Conservation (phyloP, 2,797 vertebrate species). For the Chromobotia macracanthus region DNA sequence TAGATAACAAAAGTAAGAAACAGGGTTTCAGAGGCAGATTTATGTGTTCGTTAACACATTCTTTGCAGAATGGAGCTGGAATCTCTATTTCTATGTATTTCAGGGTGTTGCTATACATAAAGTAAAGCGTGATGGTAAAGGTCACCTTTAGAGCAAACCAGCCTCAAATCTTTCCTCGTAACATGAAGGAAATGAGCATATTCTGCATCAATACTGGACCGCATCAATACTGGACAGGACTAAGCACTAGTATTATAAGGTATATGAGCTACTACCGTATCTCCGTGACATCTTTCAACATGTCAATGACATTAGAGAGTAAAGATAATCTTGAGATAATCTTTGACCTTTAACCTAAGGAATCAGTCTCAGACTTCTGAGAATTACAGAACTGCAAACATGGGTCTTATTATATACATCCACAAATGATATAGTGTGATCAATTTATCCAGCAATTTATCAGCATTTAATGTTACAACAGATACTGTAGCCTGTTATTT, state of each 20-base stretch:
- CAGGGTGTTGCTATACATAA: conserved; percentile 33
- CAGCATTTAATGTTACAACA: too few species aligned
- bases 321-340: not conserved
- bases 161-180: conserved; percentile 20
- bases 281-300: not conserved
- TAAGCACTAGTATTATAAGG: not conserved
- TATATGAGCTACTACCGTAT: not conserved
- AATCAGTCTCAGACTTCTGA: not conserved
- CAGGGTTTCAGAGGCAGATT: conserved; percentile 69
- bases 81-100: conserved; percentile 42
- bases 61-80: conserved; percentile 52
- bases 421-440: not conserved
- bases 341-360: not conserved
- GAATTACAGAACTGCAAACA: not conserved
- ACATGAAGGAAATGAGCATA: conserved; percentile 12
- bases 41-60: conserved; percentile 64
- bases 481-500: too few species aligned
- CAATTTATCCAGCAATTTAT: not conserved
- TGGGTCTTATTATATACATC: not conserved
- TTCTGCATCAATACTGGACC: conserved; percentile 19
- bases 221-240: not conserved
- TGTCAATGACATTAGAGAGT: not conserved
- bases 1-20: conserved; percentile 74
- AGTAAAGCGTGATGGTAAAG: conserved; percentile 37
- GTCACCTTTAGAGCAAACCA: conserved; percentile 30